Percentiles rank a stretch among this genome's conserved stretches.
Conservation (phyloP, 1,140 invertebrate species). For the Lasioglossum albipes region DNA sequence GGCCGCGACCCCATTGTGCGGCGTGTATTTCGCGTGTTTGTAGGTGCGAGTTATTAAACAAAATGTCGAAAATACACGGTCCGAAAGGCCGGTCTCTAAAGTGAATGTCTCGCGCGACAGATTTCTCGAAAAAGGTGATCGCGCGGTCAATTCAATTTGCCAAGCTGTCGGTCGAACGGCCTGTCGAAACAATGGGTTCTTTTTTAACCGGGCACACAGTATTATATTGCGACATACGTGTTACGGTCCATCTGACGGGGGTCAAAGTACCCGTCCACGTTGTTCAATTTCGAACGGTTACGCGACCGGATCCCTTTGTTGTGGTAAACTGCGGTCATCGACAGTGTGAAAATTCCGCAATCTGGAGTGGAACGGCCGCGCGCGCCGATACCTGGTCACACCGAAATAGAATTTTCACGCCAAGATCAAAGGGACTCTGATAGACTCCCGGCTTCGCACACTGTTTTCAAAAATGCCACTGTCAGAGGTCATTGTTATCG, state of each 20-base stretch:
- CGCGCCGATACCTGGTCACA: conserved; percentile 1
- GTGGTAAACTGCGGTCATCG: conserved; percentile 28
- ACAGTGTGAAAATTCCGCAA: conserved; percentile 38
- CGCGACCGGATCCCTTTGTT: conserved; percentile 3
- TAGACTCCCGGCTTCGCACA: conserved; percentile 4
- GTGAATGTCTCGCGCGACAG: background rate
- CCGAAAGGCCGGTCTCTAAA: background rate
- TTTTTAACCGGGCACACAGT: background rate
- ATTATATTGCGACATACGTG: background rate
- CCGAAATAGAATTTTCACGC: conserved; percentile 35
- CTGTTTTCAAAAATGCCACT: background rate
- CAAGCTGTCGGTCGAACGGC: background rate
- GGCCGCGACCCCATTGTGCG: too few relatives aligned
- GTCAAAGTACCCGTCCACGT: conserved; percentile 19
- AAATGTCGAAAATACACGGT: background rate
- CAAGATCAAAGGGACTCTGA: conserved; percentile 39
- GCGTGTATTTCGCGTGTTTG: too few relatives aligned
- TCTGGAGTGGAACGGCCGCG: conserved; percentile 16
- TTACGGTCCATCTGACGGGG: background rate
- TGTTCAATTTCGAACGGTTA: background rate
- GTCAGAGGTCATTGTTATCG: conserved; percentile 28
- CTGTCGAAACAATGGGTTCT: background rate
- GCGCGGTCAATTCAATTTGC: conserved; percentile 13
- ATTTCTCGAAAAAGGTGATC: background rate
- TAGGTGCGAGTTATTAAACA: too few relatives aligned